phyloP scores from a whole-genome alignment of 2,888 invertebrate species.

The Tachina grossa region DNA sequence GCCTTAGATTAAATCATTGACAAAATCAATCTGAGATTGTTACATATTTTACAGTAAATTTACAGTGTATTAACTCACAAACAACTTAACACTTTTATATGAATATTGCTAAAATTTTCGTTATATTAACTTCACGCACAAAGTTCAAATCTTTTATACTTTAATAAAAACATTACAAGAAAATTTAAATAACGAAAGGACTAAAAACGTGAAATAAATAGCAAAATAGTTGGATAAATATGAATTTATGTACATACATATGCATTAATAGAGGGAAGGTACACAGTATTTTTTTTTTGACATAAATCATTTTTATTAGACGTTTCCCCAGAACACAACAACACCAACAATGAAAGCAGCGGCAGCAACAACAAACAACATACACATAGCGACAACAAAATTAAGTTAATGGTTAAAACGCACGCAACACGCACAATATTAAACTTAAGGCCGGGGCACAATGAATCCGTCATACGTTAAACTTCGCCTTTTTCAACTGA shows the following conservation, averaged over 20 bases:
- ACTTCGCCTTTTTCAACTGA: too few species aligned
- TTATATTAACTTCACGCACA: not conserved
- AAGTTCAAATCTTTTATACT: not conserved
- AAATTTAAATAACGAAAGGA: conserved; percentile 1
- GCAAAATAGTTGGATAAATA: conserved; percentile 38
- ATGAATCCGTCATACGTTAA: too few species aligned
- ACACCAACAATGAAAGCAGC: conserved; percentile 25
- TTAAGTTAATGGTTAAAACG: conserved; percentile 75
- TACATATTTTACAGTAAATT: too few species aligned
- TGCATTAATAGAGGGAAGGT: conserved; percentile 11
- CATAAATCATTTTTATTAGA: conserved; percentile 80
- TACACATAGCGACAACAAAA: conserved; percentile 48
- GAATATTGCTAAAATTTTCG: not conserved
- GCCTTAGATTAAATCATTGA: too few species aligned
- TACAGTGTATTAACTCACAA: too few species aligned
- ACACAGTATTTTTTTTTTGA: conserved; percentile 64
- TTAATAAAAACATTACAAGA: conserved; percentile 41
- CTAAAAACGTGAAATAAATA: conserved; percentile 12
- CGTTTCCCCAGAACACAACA: conserved; percentile 73
- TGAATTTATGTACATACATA: conserved; percentile 32
- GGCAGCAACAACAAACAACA: conserved; percentile 37
- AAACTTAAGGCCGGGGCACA: too few species aligned
- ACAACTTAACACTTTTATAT: too few species aligned
- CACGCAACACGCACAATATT: conserved; percentile 76
- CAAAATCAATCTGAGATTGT: too few species aligned